These are phyloP conservation scores for Cyclina sinensis DNA, from an alignment of 1,140 invertebrate species.

Conservation along the genomic window DNA sequence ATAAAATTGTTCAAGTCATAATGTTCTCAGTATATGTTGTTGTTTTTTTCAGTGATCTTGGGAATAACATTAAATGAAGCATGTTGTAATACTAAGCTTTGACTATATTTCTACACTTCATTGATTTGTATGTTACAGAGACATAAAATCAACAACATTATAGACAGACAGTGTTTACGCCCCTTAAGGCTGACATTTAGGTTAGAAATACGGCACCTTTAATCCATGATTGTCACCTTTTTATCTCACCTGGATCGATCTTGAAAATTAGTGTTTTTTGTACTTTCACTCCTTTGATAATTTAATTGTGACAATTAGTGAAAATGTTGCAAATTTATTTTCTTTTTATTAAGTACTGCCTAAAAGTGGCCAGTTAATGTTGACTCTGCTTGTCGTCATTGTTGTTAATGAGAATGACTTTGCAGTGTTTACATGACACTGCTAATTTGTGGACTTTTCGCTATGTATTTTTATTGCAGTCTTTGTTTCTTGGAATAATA, in stretches of 20 bases:
- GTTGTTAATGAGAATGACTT: not conserved
- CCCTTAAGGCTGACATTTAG: constrained; percentile 6
- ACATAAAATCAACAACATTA: not conserved
- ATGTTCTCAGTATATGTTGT: no score
- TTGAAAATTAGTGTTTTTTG: not conserved
- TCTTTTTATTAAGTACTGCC: not conserved
- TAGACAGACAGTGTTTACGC: constrained; percentile 3
- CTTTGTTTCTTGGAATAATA: no score
- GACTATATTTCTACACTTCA: not conserved
- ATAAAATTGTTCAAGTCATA: not conserved
- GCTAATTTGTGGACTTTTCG: not conserved
- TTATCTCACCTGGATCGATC: not conserved
- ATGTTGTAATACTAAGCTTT: not conserved
- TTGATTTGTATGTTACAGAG: not conserved
- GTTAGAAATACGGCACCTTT: constrained; percentile 17
- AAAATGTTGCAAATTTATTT: constrained; percentile 24
- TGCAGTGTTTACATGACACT: not conserved
- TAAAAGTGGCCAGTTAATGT: not conserved
- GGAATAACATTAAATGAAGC: not conserved
- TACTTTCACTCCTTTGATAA: not conserved
- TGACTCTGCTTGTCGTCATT: not conserved
- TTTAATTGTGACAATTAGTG: constrained; percentile 12
- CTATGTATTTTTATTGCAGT: no score
- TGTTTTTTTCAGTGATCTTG: not conserved
- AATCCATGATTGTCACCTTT: constrained; percentile 2